Evolutionary conservation across 1,140 invertebrate genomes (phyloP).

Genomic region (Laupala kohalensis): DNA sequence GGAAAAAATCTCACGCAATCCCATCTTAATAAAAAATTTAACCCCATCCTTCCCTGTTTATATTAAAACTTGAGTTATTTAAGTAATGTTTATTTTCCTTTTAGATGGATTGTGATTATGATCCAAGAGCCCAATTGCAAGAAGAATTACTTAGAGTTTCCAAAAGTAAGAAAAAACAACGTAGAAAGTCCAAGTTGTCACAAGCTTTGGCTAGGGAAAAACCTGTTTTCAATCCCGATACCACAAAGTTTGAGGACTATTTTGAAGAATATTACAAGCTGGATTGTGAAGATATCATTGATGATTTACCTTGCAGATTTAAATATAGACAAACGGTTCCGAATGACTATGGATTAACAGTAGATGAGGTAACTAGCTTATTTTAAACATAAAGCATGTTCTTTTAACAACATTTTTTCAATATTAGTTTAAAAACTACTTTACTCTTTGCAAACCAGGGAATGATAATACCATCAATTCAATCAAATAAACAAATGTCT

Average conservation of each 20-base stretch:
- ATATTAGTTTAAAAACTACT: too few species aligned
- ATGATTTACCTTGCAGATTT: conserved; percentile 79
- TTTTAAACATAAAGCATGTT: too few species aligned
- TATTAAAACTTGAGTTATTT: too few species aligned
- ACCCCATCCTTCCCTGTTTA: neutral
- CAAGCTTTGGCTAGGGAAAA: conserved; percentile 54
- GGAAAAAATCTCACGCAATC: neutral
- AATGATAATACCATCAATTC: too few species aligned
- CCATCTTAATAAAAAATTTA: neutral
- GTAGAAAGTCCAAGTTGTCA: conserved; percentile 51
- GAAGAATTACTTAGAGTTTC: conserved; percentile 42
- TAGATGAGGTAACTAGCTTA: conserved; percentile 82
- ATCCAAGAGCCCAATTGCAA: conserved; percentile 40
- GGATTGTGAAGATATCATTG: conserved; percentile 90
- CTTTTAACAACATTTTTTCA: too few species aligned
- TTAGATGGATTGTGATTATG: conserved; percentile 80
- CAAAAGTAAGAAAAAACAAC: conserved; percentile 32
- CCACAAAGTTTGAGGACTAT: conserved; percentile 73
- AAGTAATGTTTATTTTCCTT: too few species aligned
- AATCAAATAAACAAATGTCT: conserved; percentile 7
- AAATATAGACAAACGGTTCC: conserved; percentile 81
- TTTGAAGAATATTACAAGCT: conserved; percentile 89
- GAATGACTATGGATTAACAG: conserved; percentile 82
- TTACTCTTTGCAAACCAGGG: too few species aligned
- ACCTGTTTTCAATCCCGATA: conserved; percentile 68